Evolutionary conservation across 2,113 vertebrate genomes (phyloP).

Genomic region (Bubo blakistoni): DNA sequence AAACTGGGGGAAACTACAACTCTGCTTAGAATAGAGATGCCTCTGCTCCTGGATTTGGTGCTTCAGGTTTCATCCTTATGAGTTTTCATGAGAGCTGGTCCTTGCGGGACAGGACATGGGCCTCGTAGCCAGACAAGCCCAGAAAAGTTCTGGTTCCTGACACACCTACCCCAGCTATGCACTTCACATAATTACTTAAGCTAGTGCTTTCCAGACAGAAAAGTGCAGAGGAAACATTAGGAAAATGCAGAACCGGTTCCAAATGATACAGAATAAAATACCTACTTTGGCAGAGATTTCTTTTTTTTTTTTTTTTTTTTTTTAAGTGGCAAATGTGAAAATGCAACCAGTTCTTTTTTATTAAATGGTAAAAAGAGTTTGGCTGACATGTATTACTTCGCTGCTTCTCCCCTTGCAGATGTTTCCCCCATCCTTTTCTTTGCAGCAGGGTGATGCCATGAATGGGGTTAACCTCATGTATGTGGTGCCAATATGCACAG

Average conservation of each 20-base stretch:
- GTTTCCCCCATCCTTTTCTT: not conserved
- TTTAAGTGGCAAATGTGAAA: not conserved
- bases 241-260: not conserved
- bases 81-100: not conserved
- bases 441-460: not conserved
- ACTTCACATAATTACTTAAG: not conserved
- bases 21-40: not conserved
- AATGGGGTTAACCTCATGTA: not conserved
- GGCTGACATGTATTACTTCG: not conserved
- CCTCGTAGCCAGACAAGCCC: not conserved
- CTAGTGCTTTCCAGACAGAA: not conserved
- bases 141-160: not conserved
- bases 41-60: not conserved
- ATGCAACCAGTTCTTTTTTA: not conserved
- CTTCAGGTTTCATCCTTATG: not conserved
- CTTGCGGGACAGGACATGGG: not conserved
- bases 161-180: not conserved
- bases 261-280: not conserved
- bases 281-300: not conserved
- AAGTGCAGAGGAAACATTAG: not conserved
- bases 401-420: not conserved
- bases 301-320: not conserved
- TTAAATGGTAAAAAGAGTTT: not conserved
- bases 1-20: not conserved
- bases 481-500: rapidly evolving